Evolutionary conservation across 2,888 invertebrate genomes (phyloP), one percentile per base, ranked within the genome.

Genomic region (Nomada goodeniana): DNA sequence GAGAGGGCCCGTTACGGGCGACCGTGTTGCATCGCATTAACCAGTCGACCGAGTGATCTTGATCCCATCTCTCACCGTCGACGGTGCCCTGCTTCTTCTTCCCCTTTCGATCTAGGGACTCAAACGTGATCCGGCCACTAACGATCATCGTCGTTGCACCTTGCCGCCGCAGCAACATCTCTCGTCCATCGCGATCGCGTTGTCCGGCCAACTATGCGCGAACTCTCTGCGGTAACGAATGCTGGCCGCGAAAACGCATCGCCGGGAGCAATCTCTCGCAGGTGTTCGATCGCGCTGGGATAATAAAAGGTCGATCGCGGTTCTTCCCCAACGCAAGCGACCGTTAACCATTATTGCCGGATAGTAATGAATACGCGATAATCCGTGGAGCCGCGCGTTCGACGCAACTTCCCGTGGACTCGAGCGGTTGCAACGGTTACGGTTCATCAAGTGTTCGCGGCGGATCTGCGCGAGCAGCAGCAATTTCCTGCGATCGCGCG

Each of bases 31-130:
- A 92, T 92, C 89, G 91, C 91, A 92, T 92, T 92, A 92, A 92
- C 92, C 92, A 91, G 90, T 87, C 92, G 92, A 92, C 92, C 92
- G 91, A 92, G 90, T 92, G 92, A 92, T 92, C 92, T 90, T 91
- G 92, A 92, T 92, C 91, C 88, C 88, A 87, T 89, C 89, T 89
- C 86, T 88, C 86, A 86, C 87, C 83, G 84, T 77, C 79, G 53
- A 36, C 69, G 76, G 52, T 63, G 79, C 59, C 69, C 74, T 71
- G 74, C 74, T 70, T 79, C 84, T 70, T 79, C 84, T 50, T 68
- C 76, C 68, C 47, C 73, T 61, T 68, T 50, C 63, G 71, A 75
- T 69, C 82, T 72, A 52, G 80, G 75, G 61, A 75, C 79, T 71
- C 55, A 52, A 76, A 78, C 81, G 83, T 78, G 80, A 82, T 86